These are phyloP conservation scores for Xiphydria camelus DNA, from an alignment of 2,888 invertebrate species.

Conservation along the genomic window DNA sequence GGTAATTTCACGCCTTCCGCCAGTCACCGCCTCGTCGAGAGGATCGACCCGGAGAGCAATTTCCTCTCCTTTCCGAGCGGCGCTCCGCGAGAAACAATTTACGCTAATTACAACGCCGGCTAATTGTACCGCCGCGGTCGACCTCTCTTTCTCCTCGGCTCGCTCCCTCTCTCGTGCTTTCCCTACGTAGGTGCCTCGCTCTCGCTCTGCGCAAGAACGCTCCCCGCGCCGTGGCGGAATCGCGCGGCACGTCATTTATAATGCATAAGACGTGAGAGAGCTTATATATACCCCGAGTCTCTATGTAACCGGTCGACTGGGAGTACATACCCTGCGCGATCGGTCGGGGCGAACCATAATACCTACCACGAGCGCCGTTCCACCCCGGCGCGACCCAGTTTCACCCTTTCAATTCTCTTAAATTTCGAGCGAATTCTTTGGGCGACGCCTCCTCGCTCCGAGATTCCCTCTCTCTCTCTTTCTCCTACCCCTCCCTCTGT, in stretches of 20 bases:
- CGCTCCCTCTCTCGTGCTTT: constrained; percentile 4
- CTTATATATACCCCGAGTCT: constrained; percentile 22
- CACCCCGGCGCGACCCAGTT: constrained; percentile 26
- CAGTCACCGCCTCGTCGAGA: constrained; percentile 61
- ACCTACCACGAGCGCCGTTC: not conserved
- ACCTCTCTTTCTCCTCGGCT: constrained; percentile 13
- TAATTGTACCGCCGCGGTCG: constrained; percentile 48
- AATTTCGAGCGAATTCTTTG: constrained; percentile 23
- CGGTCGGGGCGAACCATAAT: not conserved
- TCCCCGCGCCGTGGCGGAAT: constrained; percentile 26
- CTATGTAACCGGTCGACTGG: constrained; percentile 1
- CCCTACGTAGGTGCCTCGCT: too few relatives aligned
- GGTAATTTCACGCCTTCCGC: too few relatives aligned
- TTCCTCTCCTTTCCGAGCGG: constrained; percentile 6
- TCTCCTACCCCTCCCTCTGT: not conserved
- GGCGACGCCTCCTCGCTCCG: not conserved
- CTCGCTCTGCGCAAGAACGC: constrained; percentile 20
- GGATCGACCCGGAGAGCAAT: not conserved
- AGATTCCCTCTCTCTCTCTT: too few relatives aligned
- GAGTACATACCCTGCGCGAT: not conserved
- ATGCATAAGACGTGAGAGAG: constrained; percentile 40
- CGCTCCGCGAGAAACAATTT: constrained; percentile 48
- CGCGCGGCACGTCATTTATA: constrained; percentile 49
- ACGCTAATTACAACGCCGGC: constrained; percentile 54
- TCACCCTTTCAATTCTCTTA: constrained; percentile 27